Conservation (phyloP, 2,888 invertebrate genomes). For the Yponomeuta plumbellus region DNA sequence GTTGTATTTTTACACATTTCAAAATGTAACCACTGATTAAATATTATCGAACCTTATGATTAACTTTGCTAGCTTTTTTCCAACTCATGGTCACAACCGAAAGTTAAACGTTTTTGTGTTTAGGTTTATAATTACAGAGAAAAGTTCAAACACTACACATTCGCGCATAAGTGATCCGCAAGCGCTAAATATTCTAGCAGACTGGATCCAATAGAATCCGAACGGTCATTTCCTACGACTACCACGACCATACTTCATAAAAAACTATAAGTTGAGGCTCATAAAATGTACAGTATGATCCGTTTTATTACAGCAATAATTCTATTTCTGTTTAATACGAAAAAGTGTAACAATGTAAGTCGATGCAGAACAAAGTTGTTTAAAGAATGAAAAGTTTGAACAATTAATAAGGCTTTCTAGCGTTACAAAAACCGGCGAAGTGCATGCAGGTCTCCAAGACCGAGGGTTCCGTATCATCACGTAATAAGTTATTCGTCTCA, state of each 20-base stretch:
- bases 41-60: too few species aligned
- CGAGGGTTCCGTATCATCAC: too few species aligned
- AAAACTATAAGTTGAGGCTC: slow-evolving; percentile 51
- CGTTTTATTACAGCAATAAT: slow-evolving; percentile 29
- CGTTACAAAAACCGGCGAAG: neutral
- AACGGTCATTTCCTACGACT: neutral
- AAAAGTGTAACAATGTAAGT: neutral
- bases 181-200: neutral
- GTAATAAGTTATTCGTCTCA: too few species aligned
- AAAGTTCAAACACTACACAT: neutral
- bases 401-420: neutral
- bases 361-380: neutral
- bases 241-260: slow-evolving; percentile 18
- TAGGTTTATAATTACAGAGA: neutral
- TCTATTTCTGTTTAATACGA: slow-evolving; percentile 4
- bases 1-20: slow-evolving; percentile 7
- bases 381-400: neutral
- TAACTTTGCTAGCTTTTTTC: neutral
- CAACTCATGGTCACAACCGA: neutral
- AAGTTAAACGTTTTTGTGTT: neutral
- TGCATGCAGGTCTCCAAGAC: too few species aligned
- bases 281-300: slow-evolving; percentile 58
- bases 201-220: neutral
- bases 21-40: neutral
- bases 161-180: neutral